Conservation (phyloP, 2,113 vertebrate genomes). For the Zeus faber region DNA sequence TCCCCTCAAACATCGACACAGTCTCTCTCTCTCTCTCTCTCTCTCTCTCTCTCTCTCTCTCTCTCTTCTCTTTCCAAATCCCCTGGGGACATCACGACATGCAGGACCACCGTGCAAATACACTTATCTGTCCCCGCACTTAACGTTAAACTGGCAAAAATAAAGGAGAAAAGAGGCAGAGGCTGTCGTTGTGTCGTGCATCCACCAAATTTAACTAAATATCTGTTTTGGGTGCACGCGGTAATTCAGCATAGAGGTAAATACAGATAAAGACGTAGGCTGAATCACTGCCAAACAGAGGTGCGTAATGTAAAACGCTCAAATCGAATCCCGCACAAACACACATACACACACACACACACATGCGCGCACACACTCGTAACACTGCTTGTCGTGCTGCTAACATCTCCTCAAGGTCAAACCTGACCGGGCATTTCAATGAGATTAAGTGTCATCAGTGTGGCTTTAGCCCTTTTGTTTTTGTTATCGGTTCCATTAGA, state of each 20-base stretch:
- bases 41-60: neutral
- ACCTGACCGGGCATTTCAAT: constrained; percentile 76
- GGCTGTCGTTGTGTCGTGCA: too few species aligned
- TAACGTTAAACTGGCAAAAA: neutral
- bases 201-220: neutral
- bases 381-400: constrained; percentile 61
- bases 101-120: too few species aligned
- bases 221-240: constrained; percentile 3
- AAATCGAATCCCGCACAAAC: constrained; percentile 30
- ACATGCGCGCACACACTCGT: constrained; percentile 19
- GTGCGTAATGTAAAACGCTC: too few species aligned
- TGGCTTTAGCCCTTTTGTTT: constrained; percentile 72
- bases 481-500: constrained; percentile 43
- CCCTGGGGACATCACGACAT: too few species aligned
- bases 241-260: too few species aligned
- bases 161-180: too few species aligned
- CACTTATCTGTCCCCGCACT: neutral
- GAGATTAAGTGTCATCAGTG: constrained; percentile 76
- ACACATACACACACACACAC: constrained; percentile 17
- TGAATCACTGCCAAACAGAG: too few species aligned
- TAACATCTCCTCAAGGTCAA: constrained; percentile 72
- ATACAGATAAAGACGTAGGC: too few species aligned
- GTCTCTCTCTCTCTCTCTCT: constrained; percentile 1
- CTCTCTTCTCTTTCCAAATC: neutral
- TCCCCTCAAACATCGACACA: constrained; percentile 28